A percentile compares a stretch with the other conserved stretches of the same genome.
Conservation (phyloP, 2,888 invertebrate genomes). For the Chloromyia formosa region DNA sequence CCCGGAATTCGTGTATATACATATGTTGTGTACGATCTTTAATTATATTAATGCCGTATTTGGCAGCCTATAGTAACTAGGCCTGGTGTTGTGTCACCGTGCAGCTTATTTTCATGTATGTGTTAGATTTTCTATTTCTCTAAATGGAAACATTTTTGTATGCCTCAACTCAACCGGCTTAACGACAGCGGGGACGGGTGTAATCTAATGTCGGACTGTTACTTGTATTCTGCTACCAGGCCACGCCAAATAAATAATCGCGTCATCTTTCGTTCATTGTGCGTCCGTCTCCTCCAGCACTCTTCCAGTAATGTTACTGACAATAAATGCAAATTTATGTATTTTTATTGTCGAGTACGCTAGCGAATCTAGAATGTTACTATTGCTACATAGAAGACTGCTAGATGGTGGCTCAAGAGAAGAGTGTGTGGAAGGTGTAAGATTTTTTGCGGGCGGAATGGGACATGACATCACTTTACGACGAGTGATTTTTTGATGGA, state of each 20-base stretch:
- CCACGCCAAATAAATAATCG: slow-evolving; percentile 5
- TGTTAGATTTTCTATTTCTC: not conserved
- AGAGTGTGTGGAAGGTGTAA: not conserved
- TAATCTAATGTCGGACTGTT: too few species aligned
- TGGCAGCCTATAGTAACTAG: too few species aligned
- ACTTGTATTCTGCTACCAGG: not conserved
- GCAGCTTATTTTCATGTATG: too few species aligned
- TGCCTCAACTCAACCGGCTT: not conserved
- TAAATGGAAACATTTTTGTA: slow-evolving; percentile 28
- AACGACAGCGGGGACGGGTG: too few species aligned
- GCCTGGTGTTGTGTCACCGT: too few species aligned
- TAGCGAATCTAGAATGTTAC: not conserved
- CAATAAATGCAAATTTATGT: slow-evolving; percentile 28
- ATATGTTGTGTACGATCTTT: too few species aligned
- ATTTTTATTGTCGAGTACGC: not conserved
- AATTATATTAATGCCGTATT: too few species aligned
- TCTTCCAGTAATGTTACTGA: not conserved
- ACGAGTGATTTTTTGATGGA: not conserved
- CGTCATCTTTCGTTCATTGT: not conserved
- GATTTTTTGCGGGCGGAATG: not conserved
- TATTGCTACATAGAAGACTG: not conserved
- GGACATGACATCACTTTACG: slow-evolving; percentile 3
- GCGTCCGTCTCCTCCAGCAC: not conserved
- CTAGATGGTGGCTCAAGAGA: too few species aligned
- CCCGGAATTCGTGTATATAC: too few species aligned